Conservation (phyloP, 2,888 invertebrate genomes). For the Tridacna crocea region DNA sequence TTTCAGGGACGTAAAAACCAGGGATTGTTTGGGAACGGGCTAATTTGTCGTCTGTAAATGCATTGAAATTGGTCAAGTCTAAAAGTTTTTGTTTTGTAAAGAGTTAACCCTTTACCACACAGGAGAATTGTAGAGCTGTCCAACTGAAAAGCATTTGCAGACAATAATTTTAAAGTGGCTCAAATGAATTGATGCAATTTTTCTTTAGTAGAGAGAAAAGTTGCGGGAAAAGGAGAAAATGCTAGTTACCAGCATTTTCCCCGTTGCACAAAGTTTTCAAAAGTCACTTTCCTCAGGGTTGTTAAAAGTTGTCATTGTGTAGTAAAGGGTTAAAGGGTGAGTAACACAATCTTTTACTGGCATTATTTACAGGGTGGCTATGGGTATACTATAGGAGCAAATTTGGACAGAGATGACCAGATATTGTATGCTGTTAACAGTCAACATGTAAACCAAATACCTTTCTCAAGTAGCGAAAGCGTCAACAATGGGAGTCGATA, state of each 20-base stretch:
- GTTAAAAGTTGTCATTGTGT: no score
- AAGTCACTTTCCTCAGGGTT: neutral
- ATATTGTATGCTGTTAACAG: conserved; percentile 48
- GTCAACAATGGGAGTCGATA: conserved; percentile 47
- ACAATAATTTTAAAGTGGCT: no score
- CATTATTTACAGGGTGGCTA: conserved; percentile 64
- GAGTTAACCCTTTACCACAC: no score
- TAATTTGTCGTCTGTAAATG: no score
- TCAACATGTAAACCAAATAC: conserved; percentile 42
- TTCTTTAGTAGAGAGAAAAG: no score
- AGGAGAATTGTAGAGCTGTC: no score
- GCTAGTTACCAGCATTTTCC: neutral
- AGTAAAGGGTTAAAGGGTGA: neutral
- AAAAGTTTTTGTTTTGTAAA: no score
- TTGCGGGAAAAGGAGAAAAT: neutral
- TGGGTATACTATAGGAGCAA: conserved; percentile 73
- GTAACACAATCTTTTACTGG: neutral
- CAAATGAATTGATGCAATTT: no score
- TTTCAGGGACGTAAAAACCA: no score
- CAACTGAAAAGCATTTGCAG: no score
- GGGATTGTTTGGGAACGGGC: no score
- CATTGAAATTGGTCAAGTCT: no score
- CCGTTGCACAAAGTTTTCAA: neutral
- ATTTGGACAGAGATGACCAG: conserved; percentile 55
- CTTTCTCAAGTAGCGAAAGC: conserved; percentile 29